Conservation (phyloP, 2,797 vertebrate genomes). For the Phyllotis vaccarum region DNA sequence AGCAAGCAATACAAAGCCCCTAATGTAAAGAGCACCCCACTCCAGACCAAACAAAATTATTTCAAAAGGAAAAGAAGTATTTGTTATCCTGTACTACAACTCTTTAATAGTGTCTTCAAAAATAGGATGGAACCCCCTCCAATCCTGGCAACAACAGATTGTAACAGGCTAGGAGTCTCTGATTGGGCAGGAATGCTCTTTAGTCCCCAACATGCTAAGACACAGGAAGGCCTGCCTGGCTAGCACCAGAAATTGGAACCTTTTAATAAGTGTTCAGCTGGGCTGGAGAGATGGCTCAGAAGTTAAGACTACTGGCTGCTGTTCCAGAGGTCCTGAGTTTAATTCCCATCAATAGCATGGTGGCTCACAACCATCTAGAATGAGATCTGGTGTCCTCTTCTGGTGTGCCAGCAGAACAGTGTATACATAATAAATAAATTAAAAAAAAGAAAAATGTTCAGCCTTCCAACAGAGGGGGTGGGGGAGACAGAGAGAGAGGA, state of each 20-base stretch:
- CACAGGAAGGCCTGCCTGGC: background rate
- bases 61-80: background rate
- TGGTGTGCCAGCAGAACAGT: too few species aligned
- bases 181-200: background rate
- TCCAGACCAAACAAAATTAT: background rate
- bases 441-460: background rate
- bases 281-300: too few species aligned
- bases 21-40: background rate
- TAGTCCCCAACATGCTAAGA: background rate
- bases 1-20: slow-evolving; percentile 42
- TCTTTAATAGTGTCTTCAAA: slow-evolving; percentile 29
- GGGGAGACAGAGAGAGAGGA: background rate
- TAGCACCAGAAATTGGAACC: slow-evolving; percentile 43
- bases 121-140: background rate
- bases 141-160: slow-evolving; percentile 5
- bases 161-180: background rate
- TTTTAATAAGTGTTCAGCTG: slow-evolving; percentile 11
- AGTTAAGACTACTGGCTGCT: too few species aligned
- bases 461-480: background rate
- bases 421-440: too few species aligned
- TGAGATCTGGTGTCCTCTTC: too few species aligned
- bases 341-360: too few species aligned
- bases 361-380: too few species aligned
- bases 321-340: too few species aligned
- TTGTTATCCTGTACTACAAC: background rate